Base-by-base conservation (phyloP, 1,140 invertebrate genomes). In the Colletes gigas region DNA sequence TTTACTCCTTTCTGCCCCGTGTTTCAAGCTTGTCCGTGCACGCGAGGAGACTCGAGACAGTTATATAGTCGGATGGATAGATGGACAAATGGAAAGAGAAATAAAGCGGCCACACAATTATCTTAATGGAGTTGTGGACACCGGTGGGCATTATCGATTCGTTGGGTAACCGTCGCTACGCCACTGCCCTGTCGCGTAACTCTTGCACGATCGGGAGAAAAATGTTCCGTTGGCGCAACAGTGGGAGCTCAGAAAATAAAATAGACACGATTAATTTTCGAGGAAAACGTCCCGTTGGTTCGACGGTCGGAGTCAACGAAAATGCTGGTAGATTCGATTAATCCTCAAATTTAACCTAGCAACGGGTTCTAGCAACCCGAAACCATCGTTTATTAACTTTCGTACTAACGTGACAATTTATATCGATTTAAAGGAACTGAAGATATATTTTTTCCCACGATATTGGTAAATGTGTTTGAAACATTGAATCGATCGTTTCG, bases 91-190 rank as follows among this genome's bases (percentile, higher is more conserved):
- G 65, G 57, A 68, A 67, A 65, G 78, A 83, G 82, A 74, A 82
- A 85, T 79, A 83, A 78, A 78, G 78, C 67, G 70, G 41, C 67
- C 66, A 72, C 77, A 90, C 90, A 92, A 92, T 92, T 92, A 92
- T 91, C 90, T 91, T 92, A 92, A 92, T 92, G 92, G 91, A 92
- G 88, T 91, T 90, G 89, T 90, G 91, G 88, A 91, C 89, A 90
- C 82, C 81, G 85, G 74, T 81, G 83, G 80, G 88, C 83, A 87
- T 89, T 92, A 92, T 92, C 89, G 91, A 92, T 91, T 91, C 59
- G n/a, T 59, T 69, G 57, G 62, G 60, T 79, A 71, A 85, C 74
- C 52, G 69, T 65, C 39, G 55, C 77, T 52, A 72, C 66, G 75
- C 44, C 8, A 19, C 17, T 70, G n/a, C 41, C 15, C 62, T 8